Base-by-base conservation (phyloP, 1,140 invertebrate genomes). In the Polypedilum vanderplanki region DNA sequence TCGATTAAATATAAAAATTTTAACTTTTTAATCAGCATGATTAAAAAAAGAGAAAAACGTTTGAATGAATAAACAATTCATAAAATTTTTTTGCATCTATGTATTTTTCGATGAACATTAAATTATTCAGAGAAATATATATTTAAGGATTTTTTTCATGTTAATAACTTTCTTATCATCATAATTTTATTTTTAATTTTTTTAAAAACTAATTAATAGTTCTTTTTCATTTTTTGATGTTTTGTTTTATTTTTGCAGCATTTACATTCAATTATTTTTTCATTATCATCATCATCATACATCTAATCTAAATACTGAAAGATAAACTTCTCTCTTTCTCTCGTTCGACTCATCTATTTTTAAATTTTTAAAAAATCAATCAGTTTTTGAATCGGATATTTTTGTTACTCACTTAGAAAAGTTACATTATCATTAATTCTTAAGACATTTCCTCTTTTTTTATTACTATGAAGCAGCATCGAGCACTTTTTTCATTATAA, bases 391-490 rank as follows among this genome's bases (percentile, higher is more conserved):
- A 33, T 33, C 24, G 5, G 24, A 33, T 33, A 33, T 33, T 33
- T 33, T 33, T 33, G 24, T 33, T 33, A 33, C 5, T 33, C 24
- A 5, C 5, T 57, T 57, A 12, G 10, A n/a, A 15, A 46, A 57
- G 46, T n/a, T n/a, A 57, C 4, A 4, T 57, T 57, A n/a, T 57
- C 46, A n/a, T 15, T 57, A 57, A 57, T n/a, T n/a, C 46, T 57
- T 12, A 57, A 57, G 46, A 57, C 46, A 57, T n/a, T 15, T 57
- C 12, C n/a, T 57, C 15, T 46, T 46, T 46, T 33, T 57, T 57
- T n/a, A 57, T 57, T 57, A 57, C 46, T 57, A 57, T 57, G 46
- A 57, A 57, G 46, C 46, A 57, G 46, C n/a, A 57, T 33, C 24
- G 24, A 33, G 24, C 24, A 33, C 24, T 33, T 57, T 57, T 57